Evolutionary conservation across 2,797 vertebrate species (phyloP).

Genomic region (Siniperca obscura): DNA sequence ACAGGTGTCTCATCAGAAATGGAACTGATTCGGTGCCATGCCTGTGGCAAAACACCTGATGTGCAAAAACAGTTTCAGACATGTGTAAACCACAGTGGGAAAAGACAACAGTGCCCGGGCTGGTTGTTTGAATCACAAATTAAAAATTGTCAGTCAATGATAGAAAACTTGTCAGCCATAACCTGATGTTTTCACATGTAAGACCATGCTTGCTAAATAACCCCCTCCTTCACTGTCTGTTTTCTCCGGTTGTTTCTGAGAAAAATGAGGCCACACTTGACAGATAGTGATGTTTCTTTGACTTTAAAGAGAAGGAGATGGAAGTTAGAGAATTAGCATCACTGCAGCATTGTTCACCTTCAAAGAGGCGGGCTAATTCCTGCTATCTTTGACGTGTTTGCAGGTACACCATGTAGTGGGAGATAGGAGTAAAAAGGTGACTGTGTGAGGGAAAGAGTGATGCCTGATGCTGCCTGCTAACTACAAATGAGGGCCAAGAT

Average conservation of each 20-base stretch:
- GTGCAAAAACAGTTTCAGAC: constrained; percentile 41
- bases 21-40: constrained; percentile 21
- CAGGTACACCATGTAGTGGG: constrained; percentile 44
- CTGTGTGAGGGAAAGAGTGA: constrained; percentile 28
- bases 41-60: constrained; percentile 63
- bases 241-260: not conserved
- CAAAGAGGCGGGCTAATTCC: constrained; percentile 61
- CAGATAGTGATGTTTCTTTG: constrained; percentile 40
- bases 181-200: constrained; percentile 12
- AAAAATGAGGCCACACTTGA: constrained; percentile 42
- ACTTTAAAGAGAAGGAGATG: constrained; percentile 33
- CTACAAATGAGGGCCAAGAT: constrained; percentile 58
- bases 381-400: constrained; percentile 60
- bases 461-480: constrained; percentile 47
- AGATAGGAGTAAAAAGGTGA: constrained; percentile 48
- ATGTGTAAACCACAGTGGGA: constrained; percentile 26
- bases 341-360: constrained; percentile 52
- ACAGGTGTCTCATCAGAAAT: constrained; percentile 36
- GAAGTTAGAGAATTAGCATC: constrained; percentile 56
- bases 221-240: not conserved
- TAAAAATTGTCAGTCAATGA: constrained; percentile 10
- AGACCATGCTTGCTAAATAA: not conserved
- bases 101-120: not conserved
- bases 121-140: constrained; percentile 10
- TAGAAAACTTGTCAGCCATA: not conserved